These are phyloP conservation scores for Neodiprion lecontei DNA, from an alignment of 1,140 invertebrate species.

Conservation along the genomic window DNA sequence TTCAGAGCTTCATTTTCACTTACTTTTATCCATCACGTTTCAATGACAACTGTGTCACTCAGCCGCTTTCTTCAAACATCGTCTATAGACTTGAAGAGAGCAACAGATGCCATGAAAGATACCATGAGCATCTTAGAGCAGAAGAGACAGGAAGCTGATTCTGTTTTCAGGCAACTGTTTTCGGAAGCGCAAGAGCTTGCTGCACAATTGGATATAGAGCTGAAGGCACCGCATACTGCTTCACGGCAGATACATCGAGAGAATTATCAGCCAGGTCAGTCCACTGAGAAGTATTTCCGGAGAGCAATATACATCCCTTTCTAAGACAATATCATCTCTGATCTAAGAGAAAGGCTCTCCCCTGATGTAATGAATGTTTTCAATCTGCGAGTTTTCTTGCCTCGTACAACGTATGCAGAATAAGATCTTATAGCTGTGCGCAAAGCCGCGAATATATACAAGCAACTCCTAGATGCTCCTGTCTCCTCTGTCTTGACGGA, in stretches of 20 bases:
- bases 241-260: constrained; percentile 26
- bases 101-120: constrained; percentile 26
- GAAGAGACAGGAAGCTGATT: constrained; percentile 22
- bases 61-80: constrained; percentile 30
- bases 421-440: constrained; percentile 17
- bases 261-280: constrained; percentile 22
- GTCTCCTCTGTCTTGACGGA: constrained; percentile 19
- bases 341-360: constrained; percentile 29
- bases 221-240: constrained; percentile 23
- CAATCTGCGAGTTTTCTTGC: constrained; percentile 21
- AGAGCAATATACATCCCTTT: constrained; percentile 30
- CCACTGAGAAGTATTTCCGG: constrained; percentile 30
- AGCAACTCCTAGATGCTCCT: constrained; percentile 26
- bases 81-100: constrained; percentile 35
- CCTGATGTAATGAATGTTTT: constrained; percentile 26
- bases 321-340: constrained; percentile 29
- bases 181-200: constrained; percentile 21
- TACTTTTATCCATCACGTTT: background rate
- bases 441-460: constrained; percentile 21
- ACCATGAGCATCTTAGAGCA: constrained; percentile 26
- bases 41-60: constrained; percentile 23
- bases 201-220: constrained; percentile 24
- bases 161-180: constrained; percentile 21
- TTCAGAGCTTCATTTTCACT: constrained; percentile 3
- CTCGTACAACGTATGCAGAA: constrained; percentile 4